Conservation (phyloP, 1,140 invertebrate species). For the Homalodisca vitripennis region DNA sequence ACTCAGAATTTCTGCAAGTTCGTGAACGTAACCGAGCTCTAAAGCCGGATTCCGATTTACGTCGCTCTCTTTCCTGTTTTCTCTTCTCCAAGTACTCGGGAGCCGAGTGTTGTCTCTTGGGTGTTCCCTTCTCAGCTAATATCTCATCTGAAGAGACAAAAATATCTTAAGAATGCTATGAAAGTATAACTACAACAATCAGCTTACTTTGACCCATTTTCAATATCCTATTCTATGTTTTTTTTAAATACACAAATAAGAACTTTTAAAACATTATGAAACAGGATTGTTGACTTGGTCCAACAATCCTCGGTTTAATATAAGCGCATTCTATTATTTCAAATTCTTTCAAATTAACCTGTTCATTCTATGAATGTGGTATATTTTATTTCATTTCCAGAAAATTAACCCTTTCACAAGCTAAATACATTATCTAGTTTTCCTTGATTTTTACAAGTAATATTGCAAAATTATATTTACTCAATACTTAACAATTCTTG, state of each 20-base stretch:
- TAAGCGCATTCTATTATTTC: no score
- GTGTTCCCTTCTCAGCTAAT: slow-evolving; percentile 53
- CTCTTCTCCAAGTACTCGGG: slow-evolving; percentile 87
- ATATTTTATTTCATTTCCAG: no score
- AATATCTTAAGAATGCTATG: neutral
- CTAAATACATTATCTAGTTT: no score
- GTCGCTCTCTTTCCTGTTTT: slow-evolving; percentile 65
- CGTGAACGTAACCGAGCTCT: slow-evolving; percentile 54
- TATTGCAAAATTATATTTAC: no score
- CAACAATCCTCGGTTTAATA: no score
- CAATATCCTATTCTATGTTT: neutral
- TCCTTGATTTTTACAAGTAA: no score
- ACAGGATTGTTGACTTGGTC: no score
- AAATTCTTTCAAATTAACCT: no score
- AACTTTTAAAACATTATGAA: slow-evolving; percentile 14
- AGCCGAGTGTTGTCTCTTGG: slow-evolving; percentile 75
- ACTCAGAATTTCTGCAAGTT: slow-evolving; percentile 53
- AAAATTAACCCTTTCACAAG: no score
- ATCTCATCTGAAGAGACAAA: slow-evolving; percentile 44
- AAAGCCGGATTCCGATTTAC: slow-evolving; percentile 64
- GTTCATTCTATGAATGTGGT: no score
- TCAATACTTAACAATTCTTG: no score
- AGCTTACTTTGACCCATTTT: no score
- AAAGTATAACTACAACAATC: slow-evolving; percentile 6
- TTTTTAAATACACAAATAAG: slow-evolving; percentile 46